Conservation (phyloP, 1,140 invertebrate species). For the Sesamia nonagrioides region DNA sequence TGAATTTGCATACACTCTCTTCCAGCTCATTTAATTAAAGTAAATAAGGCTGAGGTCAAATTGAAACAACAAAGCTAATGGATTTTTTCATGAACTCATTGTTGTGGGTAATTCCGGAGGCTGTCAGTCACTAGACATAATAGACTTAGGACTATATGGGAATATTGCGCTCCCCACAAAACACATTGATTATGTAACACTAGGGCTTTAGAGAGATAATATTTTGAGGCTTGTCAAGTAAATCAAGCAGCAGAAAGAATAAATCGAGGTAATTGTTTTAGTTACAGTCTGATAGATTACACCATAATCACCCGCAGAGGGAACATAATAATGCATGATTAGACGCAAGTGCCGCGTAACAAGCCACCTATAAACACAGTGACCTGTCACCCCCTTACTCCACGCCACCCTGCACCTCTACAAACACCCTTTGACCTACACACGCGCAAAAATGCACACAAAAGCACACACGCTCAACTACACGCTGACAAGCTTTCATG, state of each 20-base stretch:
- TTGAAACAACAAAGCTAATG: not conserved
- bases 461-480: conserved; percentile 37
- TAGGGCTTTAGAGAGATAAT: not conserved
- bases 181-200: not conserved
- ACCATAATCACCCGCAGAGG: conserved; percentile 55
- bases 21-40: conserved; percentile 49
- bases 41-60: conserved; percentile 37
- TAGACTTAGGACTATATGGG: no score
- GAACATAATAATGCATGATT: conserved; percentile 67
- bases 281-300: conserved; percentile 17
- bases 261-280: conserved; percentile 4
- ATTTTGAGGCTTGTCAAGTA: conserved; percentile 25
- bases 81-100: not conserved
- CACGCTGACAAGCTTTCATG: conserved; percentile 24
- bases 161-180: not conserved
- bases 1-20: conserved; percentile 45
- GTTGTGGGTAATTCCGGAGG: not conserved
- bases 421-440: conserved; percentile 57
- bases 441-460: conserved; percentile 49
- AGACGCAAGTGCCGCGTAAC: conserved; percentile 65
- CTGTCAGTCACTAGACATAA: not conserved
- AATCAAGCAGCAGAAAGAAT: not conserved
- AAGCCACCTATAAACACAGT: conserved; percentile 77
- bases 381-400: conserved; percentile 64
- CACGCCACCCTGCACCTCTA: conserved; percentile 58